These are phyloP conservation scores for Rhinoraja longicauda DNA, from an alignment of 2,797 vertebrate species.

Conservation along the genomic window DNA sequence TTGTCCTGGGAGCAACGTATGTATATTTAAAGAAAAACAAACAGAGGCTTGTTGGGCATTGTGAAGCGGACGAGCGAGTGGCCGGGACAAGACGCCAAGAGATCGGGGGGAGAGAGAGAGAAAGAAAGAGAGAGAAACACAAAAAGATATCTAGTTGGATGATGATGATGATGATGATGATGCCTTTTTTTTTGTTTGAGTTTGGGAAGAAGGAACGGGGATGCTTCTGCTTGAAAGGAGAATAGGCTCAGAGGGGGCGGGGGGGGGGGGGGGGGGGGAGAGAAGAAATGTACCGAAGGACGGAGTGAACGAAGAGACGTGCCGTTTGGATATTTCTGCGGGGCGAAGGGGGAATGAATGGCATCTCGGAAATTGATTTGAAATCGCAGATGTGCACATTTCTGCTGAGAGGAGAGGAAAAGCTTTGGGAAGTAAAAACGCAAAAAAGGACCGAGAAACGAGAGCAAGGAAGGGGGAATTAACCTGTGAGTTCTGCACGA, in stretches of 20 bases:
- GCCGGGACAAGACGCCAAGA: background rate
- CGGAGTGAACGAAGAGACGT: constrained; percentile 40
- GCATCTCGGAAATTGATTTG: constrained; percentile 67
- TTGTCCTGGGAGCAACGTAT: constrained; percentile 48
- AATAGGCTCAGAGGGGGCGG: background rate
- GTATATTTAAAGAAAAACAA: background rate
- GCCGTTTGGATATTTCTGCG: background rate
- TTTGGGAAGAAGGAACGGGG: background rate
- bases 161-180: background rate
- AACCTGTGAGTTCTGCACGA: constrained; percentile 16
- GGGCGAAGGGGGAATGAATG: constrained; percentile 53
- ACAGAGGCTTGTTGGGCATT: background rate
- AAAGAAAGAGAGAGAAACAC: too few relatives aligned
- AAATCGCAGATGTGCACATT: constrained; percentile 75
- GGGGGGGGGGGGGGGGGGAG: constrained; percentile 41
- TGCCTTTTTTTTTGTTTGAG: background rate
- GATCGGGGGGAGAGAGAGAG: background rate
- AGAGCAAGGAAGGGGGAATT: background rate
- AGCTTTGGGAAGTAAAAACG: constrained; percentile 17
- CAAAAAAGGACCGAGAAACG: background rate
- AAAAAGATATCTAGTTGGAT: too few relatives aligned
- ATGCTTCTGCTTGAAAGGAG: background rate
- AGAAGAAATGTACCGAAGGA: constrained; percentile 27
- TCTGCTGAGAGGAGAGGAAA: background rate
- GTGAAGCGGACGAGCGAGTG: background rate